phyloP scores from a whole-genome alignment of 2,888 invertebrate genomes.

The Morpho helenor region DNA sequence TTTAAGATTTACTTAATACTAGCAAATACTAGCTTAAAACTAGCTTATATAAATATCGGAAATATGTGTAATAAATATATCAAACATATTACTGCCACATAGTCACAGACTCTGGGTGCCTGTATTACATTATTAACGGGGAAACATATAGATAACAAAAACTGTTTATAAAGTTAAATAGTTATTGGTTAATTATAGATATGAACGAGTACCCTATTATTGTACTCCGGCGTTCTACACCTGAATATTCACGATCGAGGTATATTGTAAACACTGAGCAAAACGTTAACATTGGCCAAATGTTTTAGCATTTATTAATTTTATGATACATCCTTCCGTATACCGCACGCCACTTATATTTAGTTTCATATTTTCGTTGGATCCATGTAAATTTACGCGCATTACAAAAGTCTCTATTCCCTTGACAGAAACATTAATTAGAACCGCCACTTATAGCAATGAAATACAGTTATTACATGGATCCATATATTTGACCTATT shows the following conservation, averaged over 20 bases:
- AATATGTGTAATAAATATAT: no score
- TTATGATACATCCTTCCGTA: conserved; percentile 20
- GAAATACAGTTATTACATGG: no score
- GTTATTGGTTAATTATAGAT: conserved; percentile 21
- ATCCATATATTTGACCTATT: no score
- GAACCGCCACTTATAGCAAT: conserved; percentile 45
- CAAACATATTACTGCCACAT: not conserved
- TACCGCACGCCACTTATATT: conserved; percentile 21
- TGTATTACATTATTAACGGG: conserved; percentile 19
- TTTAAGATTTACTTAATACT: no score
- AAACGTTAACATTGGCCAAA: conserved; percentile 26
- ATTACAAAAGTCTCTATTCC: conserved; percentile 17
- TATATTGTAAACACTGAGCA: conserved; percentile 25
- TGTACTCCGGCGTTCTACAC: conserved; percentile 7
- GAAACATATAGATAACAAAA: conserved; percentile 18
- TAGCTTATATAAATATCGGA: no score
- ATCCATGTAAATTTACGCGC: conserved; percentile 17
- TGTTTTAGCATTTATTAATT: conserved; percentile 26
- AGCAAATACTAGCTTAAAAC: no score
- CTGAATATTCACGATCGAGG: conserved; percentile 17
- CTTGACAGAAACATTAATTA: conserved; percentile 48
- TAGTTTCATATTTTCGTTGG: conserved; percentile 19
- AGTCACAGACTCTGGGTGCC: conserved; percentile 19
- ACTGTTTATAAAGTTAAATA: conserved; percentile 16
- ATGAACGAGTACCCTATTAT: conserved; percentile 12